These are phyloP conservation scores for Drosophila ambigua DNA, from an alignment of 1,140 invertebrate genomes.

Conservation along the genomic window DNA sequence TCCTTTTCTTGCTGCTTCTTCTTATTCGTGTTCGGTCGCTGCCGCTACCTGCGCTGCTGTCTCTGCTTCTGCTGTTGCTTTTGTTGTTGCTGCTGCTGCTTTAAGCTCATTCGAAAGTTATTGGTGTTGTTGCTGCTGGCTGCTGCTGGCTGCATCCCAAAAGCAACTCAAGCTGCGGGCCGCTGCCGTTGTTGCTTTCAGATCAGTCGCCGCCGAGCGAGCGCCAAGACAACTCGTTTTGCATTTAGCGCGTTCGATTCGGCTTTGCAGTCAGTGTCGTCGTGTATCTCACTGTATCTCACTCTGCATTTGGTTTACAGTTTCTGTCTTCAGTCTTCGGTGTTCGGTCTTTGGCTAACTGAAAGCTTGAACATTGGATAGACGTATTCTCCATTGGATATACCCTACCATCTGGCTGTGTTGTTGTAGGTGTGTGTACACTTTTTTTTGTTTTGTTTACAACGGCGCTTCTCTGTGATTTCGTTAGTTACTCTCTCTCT, in stretches of 20 bases:
- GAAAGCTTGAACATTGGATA: background rate
- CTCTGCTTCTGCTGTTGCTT: constrained; percentile 6
- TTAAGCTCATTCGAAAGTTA: constrained; percentile 78
- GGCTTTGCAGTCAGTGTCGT: background rate
- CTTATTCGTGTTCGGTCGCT: background rate
- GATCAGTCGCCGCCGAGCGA: constrained; percentile 74
- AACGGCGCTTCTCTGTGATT: no score
- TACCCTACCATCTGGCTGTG: background rate
- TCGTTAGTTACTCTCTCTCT: no score
- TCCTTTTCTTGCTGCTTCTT: constrained; percentile 8
- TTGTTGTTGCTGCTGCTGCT: constrained; percentile 26
- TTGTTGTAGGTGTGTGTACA: constrained; percentile 1
- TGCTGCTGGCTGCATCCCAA: constrained; percentile 54
- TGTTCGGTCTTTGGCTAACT: no score
- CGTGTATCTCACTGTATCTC: constrained; percentile 1
- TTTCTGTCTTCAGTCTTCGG: background rate
- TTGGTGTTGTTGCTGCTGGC: constrained; percentile 31
- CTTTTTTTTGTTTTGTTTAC: no score
- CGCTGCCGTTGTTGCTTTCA: constrained; percentile 19
- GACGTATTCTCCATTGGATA: background rate
- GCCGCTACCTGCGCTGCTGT: constrained; percentile 9
- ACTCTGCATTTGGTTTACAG: constrained; percentile 13
- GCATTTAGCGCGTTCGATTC: constrained; percentile 12
- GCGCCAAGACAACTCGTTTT: constrained; percentile 59
- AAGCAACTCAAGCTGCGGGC: constrained; percentile 28